Evolutionary conservation across 2,113 vertebrate genomes (phyloP).

Genomic region (Platichthys stellatus): DNA sequence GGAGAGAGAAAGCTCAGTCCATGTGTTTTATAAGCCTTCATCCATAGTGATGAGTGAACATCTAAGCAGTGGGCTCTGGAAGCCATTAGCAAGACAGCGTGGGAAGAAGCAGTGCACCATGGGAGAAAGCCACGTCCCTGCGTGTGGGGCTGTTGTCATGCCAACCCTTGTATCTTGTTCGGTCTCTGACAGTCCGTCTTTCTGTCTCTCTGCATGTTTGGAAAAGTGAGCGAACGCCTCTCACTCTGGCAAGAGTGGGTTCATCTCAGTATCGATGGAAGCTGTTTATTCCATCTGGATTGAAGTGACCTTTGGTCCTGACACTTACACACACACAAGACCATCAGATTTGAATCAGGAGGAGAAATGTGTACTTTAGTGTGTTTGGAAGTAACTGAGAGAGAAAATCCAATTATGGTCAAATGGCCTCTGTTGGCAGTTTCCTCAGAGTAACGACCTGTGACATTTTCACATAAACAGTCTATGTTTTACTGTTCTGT

Average conservation of each 20-base stretch:
- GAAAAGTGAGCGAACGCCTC: slow-evolving; percentile 29
- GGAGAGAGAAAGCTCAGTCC: background rate
- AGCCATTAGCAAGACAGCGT: slow-evolving; percentile 68
- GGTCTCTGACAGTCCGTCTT: slow-evolving; percentile 37
- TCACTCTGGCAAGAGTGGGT: background rate
- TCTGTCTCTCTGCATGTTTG: slow-evolving; percentile 25
- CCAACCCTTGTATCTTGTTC: slow-evolving; percentile 60
- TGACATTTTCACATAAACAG: slow-evolving; percentile 19
- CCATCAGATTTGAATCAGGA: slow-evolving; percentile 8
- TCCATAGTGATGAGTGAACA: slow-evolving; percentile 49
- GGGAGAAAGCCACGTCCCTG: slow-evolving; percentile 55
- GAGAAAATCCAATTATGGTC: slow-evolving; percentile 26
- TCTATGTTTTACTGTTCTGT: slow-evolving; percentile 3
- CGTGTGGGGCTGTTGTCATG: slow-evolving; percentile 62
- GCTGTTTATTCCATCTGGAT: slow-evolving; percentile 24
- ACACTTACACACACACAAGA: background rate
- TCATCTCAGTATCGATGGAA: background rate
- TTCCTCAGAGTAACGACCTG: slow-evolving; percentile 12
- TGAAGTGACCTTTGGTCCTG: slow-evolving; percentile 17
- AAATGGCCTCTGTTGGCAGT: slow-evolving; percentile 10
- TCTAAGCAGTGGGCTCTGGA: slow-evolving; percentile 58
- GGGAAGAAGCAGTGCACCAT: slow-evolving; percentile 66
- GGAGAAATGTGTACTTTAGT: background rate
- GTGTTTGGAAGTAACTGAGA: background rate
- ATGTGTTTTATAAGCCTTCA: slow-evolving; percentile 35